Base-by-base conservation (phyloP, 2,113 vertebrate genomes). In the Lonchura striata region DNA sequence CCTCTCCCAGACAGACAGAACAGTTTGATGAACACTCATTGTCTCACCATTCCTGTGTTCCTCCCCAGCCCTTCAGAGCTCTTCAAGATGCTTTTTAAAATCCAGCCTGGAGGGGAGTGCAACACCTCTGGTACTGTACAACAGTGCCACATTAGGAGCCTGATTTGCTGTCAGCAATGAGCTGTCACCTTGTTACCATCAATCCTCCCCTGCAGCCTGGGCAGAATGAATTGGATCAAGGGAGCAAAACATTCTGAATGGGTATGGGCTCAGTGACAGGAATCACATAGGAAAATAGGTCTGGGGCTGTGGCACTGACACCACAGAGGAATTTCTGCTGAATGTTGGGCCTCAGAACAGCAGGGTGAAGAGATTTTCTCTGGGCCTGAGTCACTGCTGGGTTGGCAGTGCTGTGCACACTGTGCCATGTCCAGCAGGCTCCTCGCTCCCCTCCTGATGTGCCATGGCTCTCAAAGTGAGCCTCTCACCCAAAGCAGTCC, bases 21-120 rank as follows among this genome's bases (percentile, higher is more conserved):
- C 0, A 2, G 11, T 22, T 65, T 9, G 1, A 10, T 23, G 42
- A 60, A 14, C 30, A 24, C 24, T 28, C 24, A 0, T 5, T 50
- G 15, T 22, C 25, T 50, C 47, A 15, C 37, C n/a, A 49, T 28
- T 16, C n/a, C 28, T 1, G 3, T 30, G 15, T n/a, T n/a, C n/a
- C n/a, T n/a, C n/a, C n/a, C n/a, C n/a, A n/a, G n/a, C 13, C 42
- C 47, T 59, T 70, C 5, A 30, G 17, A 41, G 1, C 9, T 33
- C 46, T 37, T 42, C 11, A 6, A 6, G 10, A 6, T 4, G 7
- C 5, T 39, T 41, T 68, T 66, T 24, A 10, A 7, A 66, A 53
- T 25, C 6, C 46, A 57, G 28, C 10, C 50, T 10, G n/a, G 44
- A 78, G 68, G 7, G 3, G n/a, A 28, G 46, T 15, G 61, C 46